A percentile compares a stretch with the other conserved stretches of the same genome.
Conservation (phyloP, 2,888 invertebrate species). For the Malthinus seriepunctatus region DNA sequence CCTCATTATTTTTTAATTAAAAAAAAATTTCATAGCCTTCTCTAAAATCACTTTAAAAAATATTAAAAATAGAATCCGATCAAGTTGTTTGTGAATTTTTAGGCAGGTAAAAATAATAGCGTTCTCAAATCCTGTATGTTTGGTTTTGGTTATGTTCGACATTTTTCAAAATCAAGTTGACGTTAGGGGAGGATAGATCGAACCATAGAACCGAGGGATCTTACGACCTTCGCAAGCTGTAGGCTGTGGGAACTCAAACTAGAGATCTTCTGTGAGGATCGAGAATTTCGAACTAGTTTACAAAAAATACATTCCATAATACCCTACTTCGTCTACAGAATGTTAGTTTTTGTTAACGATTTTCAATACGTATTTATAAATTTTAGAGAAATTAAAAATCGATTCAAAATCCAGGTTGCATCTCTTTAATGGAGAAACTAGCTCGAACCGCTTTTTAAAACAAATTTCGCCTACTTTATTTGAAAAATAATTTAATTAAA, state of each 20-base stretch:
- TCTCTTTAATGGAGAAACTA: too few relatives aligned
- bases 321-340: not conserved
- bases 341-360: not conserved
- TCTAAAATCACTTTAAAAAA: too few relatives aligned
- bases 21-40: too few relatives aligned
- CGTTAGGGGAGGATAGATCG: conserved; percentile 22
- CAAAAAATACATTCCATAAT: not conserved
- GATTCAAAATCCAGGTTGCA: too few relatives aligned
- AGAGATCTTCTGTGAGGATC: not conserved
- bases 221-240: conserved; percentile 13
- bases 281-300: not conserved
- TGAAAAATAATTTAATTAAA: too few relatives aligned
- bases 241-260: conserved; percentile 12
- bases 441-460: too few relatives aligned
- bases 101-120: conserved; percentile 21
- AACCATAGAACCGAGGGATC: not conserved
- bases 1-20: too few relatives aligned
- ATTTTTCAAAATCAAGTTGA: conserved; percentile 21
- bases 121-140: conserved; percentile 11
- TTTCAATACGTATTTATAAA: too few relatives aligned
- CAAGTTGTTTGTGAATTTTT: not conserved
- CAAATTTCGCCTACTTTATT: too few relatives aligned
- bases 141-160: too few relatives aligned
- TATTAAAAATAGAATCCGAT: too few relatives aligned
- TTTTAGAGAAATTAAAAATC: too few relatives aligned